Evolutionary conservation across 2,797 vertebrate genomes (phyloP), one percentile per base, ranked within the genome.

Genomic region (Coilia nasus): DNA sequence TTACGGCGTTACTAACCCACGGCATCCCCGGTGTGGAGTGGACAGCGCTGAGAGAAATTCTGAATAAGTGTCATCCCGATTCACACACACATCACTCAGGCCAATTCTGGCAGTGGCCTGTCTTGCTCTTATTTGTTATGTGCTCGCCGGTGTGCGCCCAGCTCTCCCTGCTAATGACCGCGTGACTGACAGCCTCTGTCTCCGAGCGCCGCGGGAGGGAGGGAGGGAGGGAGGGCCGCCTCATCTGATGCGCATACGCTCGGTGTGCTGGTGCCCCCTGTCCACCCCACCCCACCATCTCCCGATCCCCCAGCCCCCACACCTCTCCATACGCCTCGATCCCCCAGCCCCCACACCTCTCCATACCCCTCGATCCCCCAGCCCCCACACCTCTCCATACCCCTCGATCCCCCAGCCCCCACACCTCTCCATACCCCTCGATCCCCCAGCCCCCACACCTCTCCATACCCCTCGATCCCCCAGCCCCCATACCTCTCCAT

Each of bases 11-110:
- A 41, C 35, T 44, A 35, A 35, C 35, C 71, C 71, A 78, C 15
- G 71, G 14, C 71, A 6, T 17, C 17, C 12, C 35, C n/a, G 83
- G 47, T n/a, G 78, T 87, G 86, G 86, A 90, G 87, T 87, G 86
- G 83, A 89, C 82, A 84, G 85, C 86, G 80, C 78, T 85, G 56
- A 88, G 92, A 92, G 92, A 91, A 87, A 87, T 94, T 93, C 94
- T 93, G 94, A 94, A 94, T 94, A 90, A 92, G 92, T 93, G 94
- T 95, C 92, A 94, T 93, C 93, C 93, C 92, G 92, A 96, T 94
- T 96, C 95, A 93, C 94, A 90, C 91, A 93, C 93, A 93, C 94
- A 87, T 90, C 90, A 89, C 94, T 95, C 94, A 93, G 93, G 93
- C 93, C 94, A 92, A 93, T 95, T 95, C 95, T 95, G 94, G 91